Conservation (phyloP, 2,113 vertebrate species). For the Cynoglossus semilaevis region DNA sequence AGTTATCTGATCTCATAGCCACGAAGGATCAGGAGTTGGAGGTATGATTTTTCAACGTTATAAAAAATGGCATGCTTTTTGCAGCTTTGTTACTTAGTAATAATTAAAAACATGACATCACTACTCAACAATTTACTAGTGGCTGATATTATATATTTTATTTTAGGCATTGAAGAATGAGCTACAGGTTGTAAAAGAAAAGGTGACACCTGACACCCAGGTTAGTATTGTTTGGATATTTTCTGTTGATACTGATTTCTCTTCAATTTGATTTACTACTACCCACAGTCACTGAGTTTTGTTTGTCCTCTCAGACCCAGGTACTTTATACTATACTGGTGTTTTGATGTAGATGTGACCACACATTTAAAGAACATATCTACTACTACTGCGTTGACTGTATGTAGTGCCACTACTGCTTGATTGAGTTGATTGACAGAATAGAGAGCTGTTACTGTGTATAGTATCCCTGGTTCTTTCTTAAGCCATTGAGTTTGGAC, state of each 20-base stretch:
- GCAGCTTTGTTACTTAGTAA: background rate
- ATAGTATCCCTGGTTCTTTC: constrained; percentile 19
- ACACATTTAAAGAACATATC: too few relatives aligned
- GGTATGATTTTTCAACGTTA: constrained; percentile 64
- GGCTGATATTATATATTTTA: constrained; percentile 21
- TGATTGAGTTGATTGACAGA: constrained; percentile 11
- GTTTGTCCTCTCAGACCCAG: too few relatives aligned
- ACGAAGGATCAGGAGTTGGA: constrained; percentile 79
- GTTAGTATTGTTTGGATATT: constrained; percentile 62
- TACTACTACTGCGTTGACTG: too few relatives aligned
- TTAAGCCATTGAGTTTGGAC: constrained; percentile 22
- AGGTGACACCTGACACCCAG: constrained; percentile 76
- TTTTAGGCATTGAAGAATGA: constrained; percentile 68
- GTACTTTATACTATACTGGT: too few relatives aligned
- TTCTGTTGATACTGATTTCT: too few relatives aligned
- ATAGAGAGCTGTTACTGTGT: constrained; percentile 19
- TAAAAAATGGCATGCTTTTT: background rate
- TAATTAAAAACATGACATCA: too few relatives aligned
- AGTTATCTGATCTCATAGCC: constrained; percentile 69
- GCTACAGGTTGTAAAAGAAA: constrained; percentile 66
- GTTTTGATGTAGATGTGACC: too few relatives aligned
- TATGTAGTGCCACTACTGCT: background rate
- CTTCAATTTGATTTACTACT: too few relatives aligned
- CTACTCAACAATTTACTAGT: too few relatives aligned
- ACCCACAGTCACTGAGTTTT: too few relatives aligned